Evolutionary conservation across 2,888 invertebrate species (phyloP).

Genomic region (Sphecodes monilicornis): DNA sequence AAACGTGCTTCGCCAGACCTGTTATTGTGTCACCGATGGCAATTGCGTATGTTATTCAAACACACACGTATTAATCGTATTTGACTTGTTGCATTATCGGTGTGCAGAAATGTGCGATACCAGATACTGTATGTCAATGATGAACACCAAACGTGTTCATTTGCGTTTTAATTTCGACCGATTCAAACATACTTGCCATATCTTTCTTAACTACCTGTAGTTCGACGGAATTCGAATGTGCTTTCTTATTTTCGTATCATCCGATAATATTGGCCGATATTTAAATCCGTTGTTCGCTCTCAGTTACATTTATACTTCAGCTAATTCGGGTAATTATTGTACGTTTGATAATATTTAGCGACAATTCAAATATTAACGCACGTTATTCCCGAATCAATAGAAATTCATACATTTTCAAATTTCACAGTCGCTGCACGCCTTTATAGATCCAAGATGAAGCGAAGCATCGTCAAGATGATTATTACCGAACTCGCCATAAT

Average conservation of each 20-base stretch:
- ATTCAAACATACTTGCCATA: not conserved
- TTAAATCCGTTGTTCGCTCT: not conserved
- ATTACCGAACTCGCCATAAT: slow-evolving; percentile 34
- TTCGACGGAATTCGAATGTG: not conserved
- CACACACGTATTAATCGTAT: slow-evolving; percentile 3
- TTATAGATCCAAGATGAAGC: not conserved
- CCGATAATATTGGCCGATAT: not conserved
- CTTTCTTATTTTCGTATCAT: not conserved
- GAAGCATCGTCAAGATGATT: slow-evolving; percentile 29
- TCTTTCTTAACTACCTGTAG: not conserved
- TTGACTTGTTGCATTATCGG: not conserved
- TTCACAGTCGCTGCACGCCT: slow-evolving; percentile 6
- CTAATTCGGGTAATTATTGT: not conserved
- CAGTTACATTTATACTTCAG: not conserved
- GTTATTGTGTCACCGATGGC: slow-evolving; percentile 24
- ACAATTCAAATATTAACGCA: not conserved
- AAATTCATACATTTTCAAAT: not conserved
- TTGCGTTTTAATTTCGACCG: not conserved
- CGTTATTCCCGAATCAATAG: not conserved
- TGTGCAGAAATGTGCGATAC: not conserved
- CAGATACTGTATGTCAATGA: slow-evolving; percentile 19
- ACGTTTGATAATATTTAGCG: not conserved
- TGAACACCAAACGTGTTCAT: not conserved
- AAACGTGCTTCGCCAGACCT: slow-evolving; percentile 22
- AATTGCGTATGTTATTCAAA: not conserved